phyloP scores from a whole-genome alignment of 2,113 vertebrate genomes.

The Pterocles gutturalis region DNA sequence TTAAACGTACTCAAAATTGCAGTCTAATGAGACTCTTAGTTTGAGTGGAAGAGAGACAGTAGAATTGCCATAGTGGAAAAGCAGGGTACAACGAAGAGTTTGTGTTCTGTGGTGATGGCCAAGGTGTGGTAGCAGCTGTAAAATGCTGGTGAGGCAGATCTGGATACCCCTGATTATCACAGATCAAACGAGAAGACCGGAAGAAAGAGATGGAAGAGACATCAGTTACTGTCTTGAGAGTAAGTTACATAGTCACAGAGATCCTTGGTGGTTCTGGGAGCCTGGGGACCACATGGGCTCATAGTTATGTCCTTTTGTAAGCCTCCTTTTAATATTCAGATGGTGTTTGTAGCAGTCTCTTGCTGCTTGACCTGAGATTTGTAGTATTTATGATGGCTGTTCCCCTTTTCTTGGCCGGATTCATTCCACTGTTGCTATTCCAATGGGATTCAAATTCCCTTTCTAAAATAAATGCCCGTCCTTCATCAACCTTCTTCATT shows the following conservation, averaged over 20 bases:
- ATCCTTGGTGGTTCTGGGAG: conserved; percentile 15
- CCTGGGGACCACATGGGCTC: neutral
- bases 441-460: conserved; percentile 31
- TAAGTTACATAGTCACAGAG: neutral
- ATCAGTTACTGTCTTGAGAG: neutral
- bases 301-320: neutral
- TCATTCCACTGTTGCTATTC: conserved; percentile 18
- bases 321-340: neutral
- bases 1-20: neutral
- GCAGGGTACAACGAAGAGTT: neutral
- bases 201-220: neutral
- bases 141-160: neutral
- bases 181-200: neutral
- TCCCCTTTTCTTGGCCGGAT: neutral
- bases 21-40: neutral
- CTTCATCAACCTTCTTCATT: neutral
- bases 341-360: neutral
- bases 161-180: neutral
- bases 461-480: conserved; percentile 33
- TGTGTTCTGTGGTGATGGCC: neutral
- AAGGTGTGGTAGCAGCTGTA: neutral
- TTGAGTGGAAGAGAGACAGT: neutral
- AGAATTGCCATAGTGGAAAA: neutral
- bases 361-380: neutral
- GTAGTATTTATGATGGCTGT: conserved; percentile 24